Evolutionary conservation across 2,113 vertebrate genomes (phyloP).

Genomic region (Casuarius casuarius): DNA sequence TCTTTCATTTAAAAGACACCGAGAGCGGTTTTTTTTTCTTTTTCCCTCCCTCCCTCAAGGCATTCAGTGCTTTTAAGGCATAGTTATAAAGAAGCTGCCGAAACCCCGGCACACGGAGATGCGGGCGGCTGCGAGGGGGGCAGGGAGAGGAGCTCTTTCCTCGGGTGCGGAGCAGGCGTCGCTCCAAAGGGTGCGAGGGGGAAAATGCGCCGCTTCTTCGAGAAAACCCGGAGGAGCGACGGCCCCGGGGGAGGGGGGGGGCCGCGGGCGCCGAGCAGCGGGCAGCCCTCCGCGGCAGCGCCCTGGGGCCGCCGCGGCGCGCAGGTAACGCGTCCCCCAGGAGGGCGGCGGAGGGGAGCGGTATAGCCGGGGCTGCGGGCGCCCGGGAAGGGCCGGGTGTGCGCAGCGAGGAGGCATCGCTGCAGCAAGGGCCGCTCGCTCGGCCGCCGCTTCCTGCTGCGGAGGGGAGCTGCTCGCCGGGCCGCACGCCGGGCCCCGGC

Average conservation of each 20-base stretch:
- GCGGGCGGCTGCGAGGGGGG: background rate
- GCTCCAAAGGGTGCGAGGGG: background rate
- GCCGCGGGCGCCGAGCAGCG: too few relatives aligned
- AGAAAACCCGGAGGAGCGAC: background rate
- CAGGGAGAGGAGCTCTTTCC: background rate
- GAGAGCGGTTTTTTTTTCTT: background rate
- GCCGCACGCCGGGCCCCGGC: background rate
- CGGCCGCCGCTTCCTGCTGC: background rate
- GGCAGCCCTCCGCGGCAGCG: too few relatives aligned
- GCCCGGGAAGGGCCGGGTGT: background rate
- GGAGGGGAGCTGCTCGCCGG: background rate
- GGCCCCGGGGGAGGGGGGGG: background rate
- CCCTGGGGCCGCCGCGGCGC: background rate
- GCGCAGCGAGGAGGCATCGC: too few relatives aligned
- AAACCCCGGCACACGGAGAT: constrained; percentile 1
- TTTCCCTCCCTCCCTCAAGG: background rate
- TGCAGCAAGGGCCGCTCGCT: background rate
- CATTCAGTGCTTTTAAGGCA: constrained; percentile 61
- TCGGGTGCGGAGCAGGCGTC: background rate
- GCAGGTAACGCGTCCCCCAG: background rate
- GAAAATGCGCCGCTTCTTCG: background rate
- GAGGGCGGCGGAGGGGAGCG: fast-evolving
- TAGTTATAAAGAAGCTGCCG: constrained; percentile 63
- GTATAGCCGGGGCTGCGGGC: background rate
- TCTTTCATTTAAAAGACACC: constrained; percentile 76